Evolutionary conservation across 2,797 vertebrate genomes (phyloP).

Genomic region (Cyclura pinguis): DNA sequence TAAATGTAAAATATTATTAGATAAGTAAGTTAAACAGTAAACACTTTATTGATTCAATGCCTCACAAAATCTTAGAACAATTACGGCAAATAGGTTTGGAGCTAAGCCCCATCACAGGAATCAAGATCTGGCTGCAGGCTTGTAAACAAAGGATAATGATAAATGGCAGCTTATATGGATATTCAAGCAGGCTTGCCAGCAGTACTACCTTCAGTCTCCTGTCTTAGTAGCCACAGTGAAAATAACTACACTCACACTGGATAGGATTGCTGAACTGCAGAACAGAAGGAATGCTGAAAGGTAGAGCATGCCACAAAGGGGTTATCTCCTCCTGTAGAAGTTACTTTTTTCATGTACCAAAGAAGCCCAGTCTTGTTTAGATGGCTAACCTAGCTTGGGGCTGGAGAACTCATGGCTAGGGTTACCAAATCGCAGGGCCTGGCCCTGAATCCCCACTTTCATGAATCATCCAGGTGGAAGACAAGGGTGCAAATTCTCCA

Average conservation of each 20-base stretch:
- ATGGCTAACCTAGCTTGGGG: neutral
- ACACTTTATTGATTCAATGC: slow-evolving; percentile 60
- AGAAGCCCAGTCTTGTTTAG: neutral
- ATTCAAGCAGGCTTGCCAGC: slow-evolving; percentile 18
- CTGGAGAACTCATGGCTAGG: neutral
- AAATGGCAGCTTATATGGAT: slow-evolving; percentile 41
- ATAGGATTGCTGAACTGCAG: neutral
- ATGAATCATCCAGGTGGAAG: too few relatives aligned
- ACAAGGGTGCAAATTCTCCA: too few relatives aligned
- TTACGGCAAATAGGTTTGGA: slow-evolving; percentile 59
- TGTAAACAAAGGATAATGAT: slow-evolving; percentile 57
- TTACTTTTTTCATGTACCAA: neutral
- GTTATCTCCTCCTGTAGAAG: neutral
- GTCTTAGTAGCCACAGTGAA: neutral
- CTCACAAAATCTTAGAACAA: slow-evolving; percentile 60
- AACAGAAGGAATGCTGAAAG: neutral
- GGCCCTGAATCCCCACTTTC: too few relatives aligned
- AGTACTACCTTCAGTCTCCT: slow-evolving; percentile 14
- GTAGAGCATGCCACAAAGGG: neutral
- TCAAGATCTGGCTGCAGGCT: slow-evolving; percentile 50
- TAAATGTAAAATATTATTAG: slow-evolving; percentile 66
- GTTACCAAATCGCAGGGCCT: too few relatives aligned
- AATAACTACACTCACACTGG: neutral
- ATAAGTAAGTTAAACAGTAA: slow-evolving; percentile 66
- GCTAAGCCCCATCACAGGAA: slow-evolving; percentile 39